Evolutionary conservation across 2,888 invertebrate genomes (phyloP).

Genomic region (Hirtodrosophila duncani): DNA sequence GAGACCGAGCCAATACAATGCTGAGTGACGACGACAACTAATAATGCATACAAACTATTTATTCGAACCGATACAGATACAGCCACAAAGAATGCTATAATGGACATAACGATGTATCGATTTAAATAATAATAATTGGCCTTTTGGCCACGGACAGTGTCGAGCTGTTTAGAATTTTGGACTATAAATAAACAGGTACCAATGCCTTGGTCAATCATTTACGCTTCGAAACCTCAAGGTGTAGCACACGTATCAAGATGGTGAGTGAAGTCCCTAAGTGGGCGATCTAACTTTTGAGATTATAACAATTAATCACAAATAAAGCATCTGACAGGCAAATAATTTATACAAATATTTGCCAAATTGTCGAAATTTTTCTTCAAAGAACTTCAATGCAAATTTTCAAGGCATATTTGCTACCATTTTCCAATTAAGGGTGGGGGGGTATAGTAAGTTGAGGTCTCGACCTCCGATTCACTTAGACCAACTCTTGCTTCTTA

Average conservation of each 20-base stretch:
- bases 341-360: too few species aligned
- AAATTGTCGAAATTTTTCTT: too few species aligned
- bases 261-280: conserved; percentile 29
- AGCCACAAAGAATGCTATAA: conserved; percentile 31
- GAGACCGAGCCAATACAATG: neutral
- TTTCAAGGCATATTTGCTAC: too few species aligned
- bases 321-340: too few species aligned
- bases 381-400: too few species aligned
- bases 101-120: conserved; percentile 41
- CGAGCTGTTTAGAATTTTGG: conserved; percentile 57
- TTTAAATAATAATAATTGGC: conserved; percentile 72
- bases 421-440: too few species aligned
- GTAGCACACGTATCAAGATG: conserved; percentile 41
- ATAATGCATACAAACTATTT: conserved; percentile 30
- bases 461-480: too few species aligned
- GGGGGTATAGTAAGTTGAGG: too few species aligned
- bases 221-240: conserved; percentile 57
- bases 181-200: conserved; percentile 61
- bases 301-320: too few species aligned
- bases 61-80: conserved; percentile 13
- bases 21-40: conserved; percentile 21
- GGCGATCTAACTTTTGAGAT: too few species aligned
- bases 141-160: conserved; percentile 57
- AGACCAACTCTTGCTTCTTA: too few species aligned
- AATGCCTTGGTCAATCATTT: conserved; percentile 49